Evolutionary conservation across 2,797 vertebrate genomes (phyloP), one percentile per base, ranked within the genome.

Genomic region (Sorex maritimensis): DNA sequence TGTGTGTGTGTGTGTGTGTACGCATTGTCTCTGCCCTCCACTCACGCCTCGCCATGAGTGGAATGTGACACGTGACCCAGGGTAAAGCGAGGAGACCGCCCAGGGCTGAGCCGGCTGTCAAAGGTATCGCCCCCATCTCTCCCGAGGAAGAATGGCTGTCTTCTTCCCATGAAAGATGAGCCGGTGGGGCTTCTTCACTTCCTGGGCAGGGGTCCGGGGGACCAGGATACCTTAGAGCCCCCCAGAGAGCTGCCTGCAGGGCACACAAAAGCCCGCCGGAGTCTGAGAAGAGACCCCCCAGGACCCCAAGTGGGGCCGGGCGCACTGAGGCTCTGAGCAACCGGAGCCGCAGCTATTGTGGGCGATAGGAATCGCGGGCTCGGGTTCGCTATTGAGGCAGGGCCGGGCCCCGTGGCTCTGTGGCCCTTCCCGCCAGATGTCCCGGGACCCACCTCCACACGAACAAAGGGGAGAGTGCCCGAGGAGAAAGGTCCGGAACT

Each of bases 151-250:
- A 96, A 94, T 75, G 80, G 65, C 34, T 38, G 34, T 91, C 89
- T 92, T 82, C 95, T 96, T 83, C 63, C 55, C 34, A 81, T 86
- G 96, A 96, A 97, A 96, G 88, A n/a, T 75, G 83, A 95, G 92
- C 87, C 2, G 28, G 63, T 67, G 91, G 91, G 86, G 87, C 79
- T 91, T 71, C 87, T 85, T 81, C 26, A 21, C n/a, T 91, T 95
- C 61, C 90, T 77, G 84, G 78, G 61, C 44, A 30, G 24, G 72
- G 94, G 73, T 81, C 92, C 2, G 0, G 38, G 69, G 72, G 38
- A 6, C 55, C 77, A 75, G 75, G 95, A 86, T 90, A 97, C 69
- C 73, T 93, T 93, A 95, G 90, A 96, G 84, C 55, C 80, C 94
- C 81, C 95, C 81, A 93, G 95, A 94, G 96, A 96, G 46, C 38